A percentile compares a stretch with the other conserved stretches of the same genome.
Evolutionary conservation across 2,797 vertebrate genomes (phyloP).

Genomic region (Gambelia wislizenii): DNA sequence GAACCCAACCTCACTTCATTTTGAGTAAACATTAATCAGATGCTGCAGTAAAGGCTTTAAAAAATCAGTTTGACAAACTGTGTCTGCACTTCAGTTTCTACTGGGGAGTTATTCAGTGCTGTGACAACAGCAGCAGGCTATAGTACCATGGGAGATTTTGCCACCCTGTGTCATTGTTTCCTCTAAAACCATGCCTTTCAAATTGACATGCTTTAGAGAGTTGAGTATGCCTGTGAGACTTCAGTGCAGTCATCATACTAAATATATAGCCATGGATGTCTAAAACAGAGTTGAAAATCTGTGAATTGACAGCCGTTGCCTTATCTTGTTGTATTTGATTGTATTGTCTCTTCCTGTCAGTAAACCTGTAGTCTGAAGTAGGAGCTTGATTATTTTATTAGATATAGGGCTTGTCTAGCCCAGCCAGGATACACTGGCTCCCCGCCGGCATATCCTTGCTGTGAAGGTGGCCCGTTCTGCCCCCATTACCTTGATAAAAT

Average conservation of each 20-base stretch:
- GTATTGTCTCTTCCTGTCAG: background rate
- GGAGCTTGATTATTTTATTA: constrained; percentile 15
- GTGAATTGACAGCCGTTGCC: constrained; percentile 33
- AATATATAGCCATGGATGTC: background rate
- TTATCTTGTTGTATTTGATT: background rate
- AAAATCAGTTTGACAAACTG: background rate
- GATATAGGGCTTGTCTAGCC: too few species aligned
- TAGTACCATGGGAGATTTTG: background rate
- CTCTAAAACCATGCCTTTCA: background rate
- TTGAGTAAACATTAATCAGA: background rate
- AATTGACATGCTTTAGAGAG: constrained; percentile 5
- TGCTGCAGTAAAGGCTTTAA: background rate
- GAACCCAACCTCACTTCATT: background rate
- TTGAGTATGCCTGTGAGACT: constrained; percentile 34
- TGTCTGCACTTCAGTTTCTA: background rate
- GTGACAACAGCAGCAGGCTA: background rate
- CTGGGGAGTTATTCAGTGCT: background rate
- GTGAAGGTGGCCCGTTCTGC: too few species aligned
- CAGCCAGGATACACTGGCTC: too few species aligned
- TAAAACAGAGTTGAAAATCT: constrained; percentile 14
- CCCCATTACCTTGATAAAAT: too few species aligned
- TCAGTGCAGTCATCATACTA: constrained; percentile 8
- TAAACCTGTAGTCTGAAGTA: background rate
- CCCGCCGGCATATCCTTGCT: too few species aligned
- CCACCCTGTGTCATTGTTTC: background rate